Evolutionary conservation across 1,140 invertebrate species (phyloP).

Genomic region (Atta texana): DNA sequence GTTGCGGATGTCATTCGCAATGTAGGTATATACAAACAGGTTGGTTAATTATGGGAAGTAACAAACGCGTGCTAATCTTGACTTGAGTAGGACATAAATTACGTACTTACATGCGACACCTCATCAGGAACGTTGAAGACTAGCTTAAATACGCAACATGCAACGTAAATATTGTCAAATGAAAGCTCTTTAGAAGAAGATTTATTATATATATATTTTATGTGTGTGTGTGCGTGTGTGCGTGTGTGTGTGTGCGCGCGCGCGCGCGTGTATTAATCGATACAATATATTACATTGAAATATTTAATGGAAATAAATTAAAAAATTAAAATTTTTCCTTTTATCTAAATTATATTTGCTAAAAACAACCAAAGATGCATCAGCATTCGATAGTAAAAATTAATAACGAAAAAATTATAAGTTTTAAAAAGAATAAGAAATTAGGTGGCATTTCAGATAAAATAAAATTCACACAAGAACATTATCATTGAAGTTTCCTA

Average conservation of each 20-base stretch:
- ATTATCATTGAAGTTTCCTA: not conserved
- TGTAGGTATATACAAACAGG: not conserved
- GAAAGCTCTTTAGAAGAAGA: not conserved
- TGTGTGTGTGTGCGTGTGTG: too few species aligned
- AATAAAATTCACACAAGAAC: not conserved
- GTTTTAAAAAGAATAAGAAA: not conserved
- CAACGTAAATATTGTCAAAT: not conserved
- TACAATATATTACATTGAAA: not conserved
- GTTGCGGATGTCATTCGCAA: conserved; percentile 1
- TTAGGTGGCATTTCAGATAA: not conserved
- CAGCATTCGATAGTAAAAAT: not conserved
- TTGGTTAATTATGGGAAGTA: conserved; percentile 40
- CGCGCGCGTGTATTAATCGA: too few species aligned
- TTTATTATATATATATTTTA: too few species aligned
- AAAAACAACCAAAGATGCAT: not conserved
- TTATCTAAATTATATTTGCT: too few species aligned
- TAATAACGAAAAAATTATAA: not conserved
- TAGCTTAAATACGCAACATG: not conserved
- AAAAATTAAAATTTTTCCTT: not conserved
- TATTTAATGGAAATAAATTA: not conserved
- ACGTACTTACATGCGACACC: not conserved
- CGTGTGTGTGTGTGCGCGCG: too few species aligned
- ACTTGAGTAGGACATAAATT: conserved; percentile 1
- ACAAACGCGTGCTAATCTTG: not conserved
- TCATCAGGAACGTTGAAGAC: not conserved